Evolutionary conservation across 2,113 vertebrate genomes (phyloP), one percentile per base, ranked within the genome.

Genomic region (Psittacara wagleri): DNA sequence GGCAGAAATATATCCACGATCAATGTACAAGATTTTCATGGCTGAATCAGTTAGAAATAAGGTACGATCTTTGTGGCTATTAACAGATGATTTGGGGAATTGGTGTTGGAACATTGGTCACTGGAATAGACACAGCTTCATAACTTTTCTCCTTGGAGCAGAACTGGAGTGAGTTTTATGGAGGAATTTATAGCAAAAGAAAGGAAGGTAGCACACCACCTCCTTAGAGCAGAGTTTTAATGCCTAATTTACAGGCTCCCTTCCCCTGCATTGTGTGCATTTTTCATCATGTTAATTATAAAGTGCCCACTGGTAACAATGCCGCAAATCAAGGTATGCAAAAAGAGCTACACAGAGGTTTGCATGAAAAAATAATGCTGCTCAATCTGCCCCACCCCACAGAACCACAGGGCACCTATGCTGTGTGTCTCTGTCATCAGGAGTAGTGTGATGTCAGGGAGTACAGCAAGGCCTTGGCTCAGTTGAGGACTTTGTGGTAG

Each of bases 11-110:
- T 37, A 87, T 68, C 85, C 62, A 10, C 17, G 62, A 83, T 61
- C 62, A 72, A 66, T 9, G 51, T 31, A 44, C 51, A 54, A 75
- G 78, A 78, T 86, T 63, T 27, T 86, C 37, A 86, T 72, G 78
- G 83, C 70, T 93, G 92, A 76, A 64, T 90, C 72, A 92, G 49
- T 62, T 66, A 72, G 77, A 81, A 95, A 84, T 70, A 86, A 3
- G 2, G 28, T 75, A 29, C 4, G 2, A n/a, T 82, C 28, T 78
- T 31, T 61, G 62, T 14, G 43, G 48, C 27, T 63, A 33, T 68
- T 94, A 68, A 87, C 46, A 93, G 89, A 72, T 72, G 3, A 72
- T 82, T 82, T 43, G 37, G 66, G 73, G 77, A 85, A 75, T 68
- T 18, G 10, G 48, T 61, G 49, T 7, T 62, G 41, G 55, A 81